Evolutionary conservation across 1,140 invertebrate genomes (phyloP).

Genomic region (Eufriesea mexicana): DNA sequence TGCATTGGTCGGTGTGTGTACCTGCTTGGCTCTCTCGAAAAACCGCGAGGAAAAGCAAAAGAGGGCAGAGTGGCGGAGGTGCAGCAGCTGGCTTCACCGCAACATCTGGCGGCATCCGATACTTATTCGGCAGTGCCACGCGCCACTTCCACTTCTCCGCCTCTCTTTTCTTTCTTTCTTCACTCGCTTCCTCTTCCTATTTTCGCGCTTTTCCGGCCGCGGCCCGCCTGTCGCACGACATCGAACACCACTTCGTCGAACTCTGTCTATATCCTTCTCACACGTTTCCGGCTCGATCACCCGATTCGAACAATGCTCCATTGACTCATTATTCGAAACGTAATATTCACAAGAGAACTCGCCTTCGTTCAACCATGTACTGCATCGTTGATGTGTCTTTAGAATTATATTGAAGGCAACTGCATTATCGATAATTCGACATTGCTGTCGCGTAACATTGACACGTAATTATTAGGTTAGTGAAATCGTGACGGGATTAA

Average conservation of each 20-base stretch:
- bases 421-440: background rate
- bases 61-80: slow-evolving; percentile 60
- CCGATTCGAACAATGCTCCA: background rate
- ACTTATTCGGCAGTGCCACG: slow-evolving; percentile 69
- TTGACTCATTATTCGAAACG: background rate
- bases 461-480: background rate
- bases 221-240: background rate
- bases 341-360: background rate
- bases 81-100: slow-evolving; percentile 68
- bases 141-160: slow-evolving; percentile 65
- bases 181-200: slow-evolving; percentile 20
- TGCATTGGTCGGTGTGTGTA: slow-evolving; percentile 44
- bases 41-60: slow-evolving; percentile 69
- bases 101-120: slow-evolving; percentile 71
- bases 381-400: background rate
- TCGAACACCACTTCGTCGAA: background rate
- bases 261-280: background rate
- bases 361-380: too few species aligned
- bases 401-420: background rate
- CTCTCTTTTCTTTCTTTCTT: slow-evolving; percentile 20
- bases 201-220: slow-evolving; percentile 49
- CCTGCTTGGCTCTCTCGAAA: slow-evolving; percentile 64
- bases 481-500: background rate
- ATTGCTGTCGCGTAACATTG: background rate
- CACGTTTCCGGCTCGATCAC: slow-evolving; percentile 12